Evolutionary conservation across 2,888 invertebrate genomes (phyloP).

Genomic region (Eumacrocentrus americanus): DNA sequence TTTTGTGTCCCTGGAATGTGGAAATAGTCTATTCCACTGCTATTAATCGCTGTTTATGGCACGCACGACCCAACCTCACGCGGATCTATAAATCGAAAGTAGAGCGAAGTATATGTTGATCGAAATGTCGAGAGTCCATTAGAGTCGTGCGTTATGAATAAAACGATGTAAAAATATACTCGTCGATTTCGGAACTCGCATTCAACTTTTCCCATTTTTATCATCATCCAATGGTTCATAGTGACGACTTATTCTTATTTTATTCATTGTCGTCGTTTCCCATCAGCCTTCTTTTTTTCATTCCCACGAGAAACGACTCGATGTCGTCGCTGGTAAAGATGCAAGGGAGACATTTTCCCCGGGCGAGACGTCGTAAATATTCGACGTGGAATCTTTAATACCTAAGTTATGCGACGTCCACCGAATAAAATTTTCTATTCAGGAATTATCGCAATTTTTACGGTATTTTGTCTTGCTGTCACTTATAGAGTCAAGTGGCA

Average conservation of each 20-base stretch:
- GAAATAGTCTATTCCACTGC: too few relatives aligned
- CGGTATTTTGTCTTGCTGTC: background rate
- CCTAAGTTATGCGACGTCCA: conserved; percentile 39
- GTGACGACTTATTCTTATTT: background rate
- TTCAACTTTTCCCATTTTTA: conserved; percentile 4
- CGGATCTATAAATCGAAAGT: background rate
- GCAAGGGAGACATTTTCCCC: conserved; percentile 1
- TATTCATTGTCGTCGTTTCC: background rate
- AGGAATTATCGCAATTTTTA: conserved; percentile 44
- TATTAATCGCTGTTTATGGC: too few relatives aligned
- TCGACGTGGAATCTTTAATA: conserved; percentile 43
- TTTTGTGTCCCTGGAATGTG: too few relatives aligned
- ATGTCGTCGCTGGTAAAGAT: background rate
- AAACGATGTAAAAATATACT: background rate
- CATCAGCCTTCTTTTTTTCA: background rate
- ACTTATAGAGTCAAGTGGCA: background rate
- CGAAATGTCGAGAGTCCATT: conserved; percentile 12
- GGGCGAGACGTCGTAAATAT: conserved; percentile 27
- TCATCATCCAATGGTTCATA: background rate
- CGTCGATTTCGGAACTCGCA: too few relatives aligned
- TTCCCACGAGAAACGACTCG: background rate
- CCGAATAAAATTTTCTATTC: conserved; percentile 38
- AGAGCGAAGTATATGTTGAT: background rate
- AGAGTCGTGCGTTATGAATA: background rate
- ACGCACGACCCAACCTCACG: background rate